phyloP scores from a whole-genome alignment of 1,140 invertebrate species.

The Steinernema feltiae region DNA sequence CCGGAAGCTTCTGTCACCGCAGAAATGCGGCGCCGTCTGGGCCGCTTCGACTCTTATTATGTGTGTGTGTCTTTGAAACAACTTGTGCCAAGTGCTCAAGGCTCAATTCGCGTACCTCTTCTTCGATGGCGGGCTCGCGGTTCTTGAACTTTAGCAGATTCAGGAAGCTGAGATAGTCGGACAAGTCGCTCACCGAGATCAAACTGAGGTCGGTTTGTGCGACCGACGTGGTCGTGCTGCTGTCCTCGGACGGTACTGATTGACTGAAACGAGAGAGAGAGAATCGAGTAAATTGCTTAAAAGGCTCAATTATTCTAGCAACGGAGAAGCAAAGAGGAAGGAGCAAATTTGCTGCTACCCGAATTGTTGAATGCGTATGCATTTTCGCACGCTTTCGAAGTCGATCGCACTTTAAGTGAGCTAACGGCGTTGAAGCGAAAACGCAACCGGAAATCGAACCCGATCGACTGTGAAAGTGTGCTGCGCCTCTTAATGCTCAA shows the following conservation, averaged over 20 bases:
- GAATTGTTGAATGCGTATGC: not conserved
- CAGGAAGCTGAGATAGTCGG: conserved; percentile 10
- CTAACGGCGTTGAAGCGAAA: not conserved
- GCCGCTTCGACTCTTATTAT: not conserved
- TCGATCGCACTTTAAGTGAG: not conserved
- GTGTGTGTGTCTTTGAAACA: not conserved
- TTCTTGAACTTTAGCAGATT: conserved; percentile 11
- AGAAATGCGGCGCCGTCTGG: not conserved
- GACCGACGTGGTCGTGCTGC: not conserved
- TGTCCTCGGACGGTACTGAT: conserved; percentile 14
- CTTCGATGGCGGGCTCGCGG: not conserved
- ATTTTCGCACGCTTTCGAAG: not conserved
- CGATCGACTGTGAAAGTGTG: conserved; percentile 2
- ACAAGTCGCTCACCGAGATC: not conserved
- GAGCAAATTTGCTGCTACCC: not conserved
- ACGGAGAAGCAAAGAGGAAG: too few species aligned
- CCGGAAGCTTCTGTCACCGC: not conserved
- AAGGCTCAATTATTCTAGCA: not conserved
- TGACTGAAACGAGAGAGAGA: not conserved
- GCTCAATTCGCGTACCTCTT: not conserved
- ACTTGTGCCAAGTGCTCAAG: not conserved
- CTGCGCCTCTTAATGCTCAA: too few species aligned
- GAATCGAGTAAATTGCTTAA: not conserved
- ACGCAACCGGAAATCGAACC: not conserved
- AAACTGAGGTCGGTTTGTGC: conserved; percentile 17